A percentile compares a stretch with the other conserved stretches of the same genome.
Conservation (phyloP, 2,888 invertebrate species). For the Himalopsyche japonica region DNA sequence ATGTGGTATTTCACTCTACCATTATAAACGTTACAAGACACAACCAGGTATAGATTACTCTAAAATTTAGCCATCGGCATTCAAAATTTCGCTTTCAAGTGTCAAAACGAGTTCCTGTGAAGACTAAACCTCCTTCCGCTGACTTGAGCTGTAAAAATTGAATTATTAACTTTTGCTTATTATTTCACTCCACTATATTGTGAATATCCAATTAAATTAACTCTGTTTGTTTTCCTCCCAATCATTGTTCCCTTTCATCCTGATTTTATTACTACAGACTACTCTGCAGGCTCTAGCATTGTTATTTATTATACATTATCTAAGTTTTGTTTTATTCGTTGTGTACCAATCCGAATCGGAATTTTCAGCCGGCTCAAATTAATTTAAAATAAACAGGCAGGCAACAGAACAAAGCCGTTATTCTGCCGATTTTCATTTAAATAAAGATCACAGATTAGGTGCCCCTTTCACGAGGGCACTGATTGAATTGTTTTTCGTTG, state of each 20-base stretch:
- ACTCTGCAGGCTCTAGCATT: neutral
- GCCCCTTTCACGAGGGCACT: neutral
- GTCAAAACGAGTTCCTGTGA: neutral
- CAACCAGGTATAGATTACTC: no score
- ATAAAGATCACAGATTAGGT: slow-evolving; percentile 6
- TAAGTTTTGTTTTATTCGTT: neutral
- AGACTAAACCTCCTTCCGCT: neutral
- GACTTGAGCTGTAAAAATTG: neutral
- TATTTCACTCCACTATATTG: neutral
- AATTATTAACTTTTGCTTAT: neutral
- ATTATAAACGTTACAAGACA: no score
- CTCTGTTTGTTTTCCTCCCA: neutral
- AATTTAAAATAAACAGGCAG: neutral
- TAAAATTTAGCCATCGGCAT: no score
- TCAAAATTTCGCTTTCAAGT: neutral
- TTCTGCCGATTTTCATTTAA: neutral
- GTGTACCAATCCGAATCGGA: neutral
- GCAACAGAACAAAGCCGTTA: neutral
- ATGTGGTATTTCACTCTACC: no score
- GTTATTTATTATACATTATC: neutral
- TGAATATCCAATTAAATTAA: neutral
- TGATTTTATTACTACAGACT: neutral
- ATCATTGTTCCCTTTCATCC: neutral
- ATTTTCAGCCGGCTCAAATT: neutral
- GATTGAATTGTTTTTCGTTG: slow-evolving; percentile 6